Evolutionary conservation across 23 tunicate species (phyloP), one percentile per base, ranked within the genome.

Genomic region (Trididemnum nubilum): DNA sequence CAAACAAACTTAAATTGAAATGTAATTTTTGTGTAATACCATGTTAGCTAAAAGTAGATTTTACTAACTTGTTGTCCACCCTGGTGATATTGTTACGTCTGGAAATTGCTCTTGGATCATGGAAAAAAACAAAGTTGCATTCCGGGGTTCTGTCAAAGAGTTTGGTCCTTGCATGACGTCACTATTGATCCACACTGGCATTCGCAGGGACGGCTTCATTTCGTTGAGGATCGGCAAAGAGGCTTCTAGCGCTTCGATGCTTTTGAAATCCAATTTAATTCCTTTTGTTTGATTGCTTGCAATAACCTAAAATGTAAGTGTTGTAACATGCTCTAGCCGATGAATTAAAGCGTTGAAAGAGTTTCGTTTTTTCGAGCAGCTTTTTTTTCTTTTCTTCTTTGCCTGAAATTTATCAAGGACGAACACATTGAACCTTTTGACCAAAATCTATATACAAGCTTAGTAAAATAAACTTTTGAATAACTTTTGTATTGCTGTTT

Each of bases 171-270:
- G 1, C 44, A 83, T 69, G 33, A 93, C 66, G 69, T 93, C 98
- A 35, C 94, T 75, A 67, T 93, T 93, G 1, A 93, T 27, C 98
- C 98, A 93, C 35, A 93, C 79, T 1, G 98, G 98, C 15, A 93
- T 39, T 15, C 35, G 63, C 28, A 86, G 15, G 1, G 29, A n/a
- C 1, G 49, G 9, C 38, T 74, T 65, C 15, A 69, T n/a, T 1
- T 80, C 59, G 7, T 38, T 31, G 1, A 93, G 31, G 24, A 87
- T 76, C 22, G 51, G 1, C 0, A 93, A 32, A 35, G 90, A 71
- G 52, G 89, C 82, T 30, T 83, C 69, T 33, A 88, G 31, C 15
- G 93, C 89, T 2, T 75, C 92, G 33, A 82, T 87, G 69, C 78
- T 83, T 84, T 93, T 93, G 33, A 85, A 81, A 67, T 93, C 98